Evolutionary conservation across 2,888 invertebrate genomes (phyloP).

Genomic region (Drosophila suboccidentalis): DNA sequence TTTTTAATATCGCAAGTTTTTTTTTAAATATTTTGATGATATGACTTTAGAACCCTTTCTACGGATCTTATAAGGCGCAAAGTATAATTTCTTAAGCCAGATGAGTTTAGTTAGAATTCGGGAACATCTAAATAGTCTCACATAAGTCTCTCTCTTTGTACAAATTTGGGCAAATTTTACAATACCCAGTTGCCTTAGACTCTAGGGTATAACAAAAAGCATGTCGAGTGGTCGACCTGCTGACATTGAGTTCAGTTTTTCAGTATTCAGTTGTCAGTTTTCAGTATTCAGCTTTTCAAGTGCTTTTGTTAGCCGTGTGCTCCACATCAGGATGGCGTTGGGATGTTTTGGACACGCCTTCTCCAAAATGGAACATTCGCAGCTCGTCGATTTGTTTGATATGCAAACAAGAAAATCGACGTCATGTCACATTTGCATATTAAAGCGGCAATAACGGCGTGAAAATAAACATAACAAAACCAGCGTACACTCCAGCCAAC

Average conservation of each 20-base stretch:
- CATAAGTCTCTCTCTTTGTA: background rate
- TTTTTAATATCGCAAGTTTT: background rate
- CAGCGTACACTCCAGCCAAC: background rate
- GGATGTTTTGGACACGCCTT: slow-evolving; percentile 24
- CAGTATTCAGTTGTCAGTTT: slow-evolving; percentile 22
- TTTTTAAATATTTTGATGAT: background rate
- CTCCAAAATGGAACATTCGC: slow-evolving; percentile 31
- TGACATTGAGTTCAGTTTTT: slow-evolving; percentile 49
- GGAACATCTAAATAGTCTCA: background rate
- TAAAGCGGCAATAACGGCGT: slow-evolving; percentile 33
- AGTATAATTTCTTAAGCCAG: background rate
- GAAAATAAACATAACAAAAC: slow-evolving; percentile 11
- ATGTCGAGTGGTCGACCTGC: slow-evolving; percentile 47
- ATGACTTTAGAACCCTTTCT: background rate
- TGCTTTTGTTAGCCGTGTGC: slow-evolving; percentile 44
- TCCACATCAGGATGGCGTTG: slow-evolving; percentile 22
- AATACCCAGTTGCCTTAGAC: slow-evolving; percentile 18
- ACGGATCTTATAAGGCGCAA: background rate
- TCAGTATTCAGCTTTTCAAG: slow-evolving; percentile 27
- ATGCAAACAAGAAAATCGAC: slow-evolving; percentile 56
- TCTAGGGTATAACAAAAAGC: slow-evolving; percentile 38
- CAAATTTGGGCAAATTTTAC: background rate
- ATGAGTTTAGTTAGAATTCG: background rate
- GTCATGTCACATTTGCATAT: slow-evolving; percentile 55
- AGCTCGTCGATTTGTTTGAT: slow-evolving; percentile 54